Base-by-base conservation (phyloP, 2,888 invertebrate species). In the Brenthis daphne region DNA sequence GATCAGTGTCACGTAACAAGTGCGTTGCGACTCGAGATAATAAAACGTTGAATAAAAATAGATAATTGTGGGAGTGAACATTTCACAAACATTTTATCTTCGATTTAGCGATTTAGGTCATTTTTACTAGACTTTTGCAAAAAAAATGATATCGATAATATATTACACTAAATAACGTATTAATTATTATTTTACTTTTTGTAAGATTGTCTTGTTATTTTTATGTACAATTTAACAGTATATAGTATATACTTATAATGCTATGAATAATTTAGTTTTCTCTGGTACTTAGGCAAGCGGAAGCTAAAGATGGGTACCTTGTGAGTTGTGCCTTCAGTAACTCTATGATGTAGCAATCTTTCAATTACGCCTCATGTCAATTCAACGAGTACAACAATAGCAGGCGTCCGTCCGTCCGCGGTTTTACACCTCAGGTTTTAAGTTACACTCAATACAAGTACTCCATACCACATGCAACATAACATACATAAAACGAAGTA, bases 381-480 rank as follows among this genome's bases (percentile, higher is more conserved):
- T 50, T 33, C n/a, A 16, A n/a, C 14, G 16, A 14, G 16, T 20
- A 51, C 33, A 63, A 63, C 53, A 37, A 63, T 53, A 63, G 53
- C 1, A 20, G 20, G 14, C 47, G 64, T 54, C 54, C 47, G 54
- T 47, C 50, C 54, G 64, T 64, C 47, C 55, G 64, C 37, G 64
- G 64, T 47, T 64, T 64, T 64, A n/a, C 14, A 64, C 55, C 55
- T 64, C 64, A 64, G 16, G 29, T 64, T 0, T 64, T 47, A 3
- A 43, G 29, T 64, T 64, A 64, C 64, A n/a, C 13, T 55, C 11
- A 3, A 24, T 55, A 43, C 43, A 64, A 55, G n/a, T 60, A 8
- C 47, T 2, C 13, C 14, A 37, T 37, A 37, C 37, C 37, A 37
- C 37, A 37, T 37, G 37, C 8, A 6, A 37, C 37, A 37, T 37